Conservation (phyloP, 1,140 invertebrate species). For the Drosophila ohnishii region DNA sequence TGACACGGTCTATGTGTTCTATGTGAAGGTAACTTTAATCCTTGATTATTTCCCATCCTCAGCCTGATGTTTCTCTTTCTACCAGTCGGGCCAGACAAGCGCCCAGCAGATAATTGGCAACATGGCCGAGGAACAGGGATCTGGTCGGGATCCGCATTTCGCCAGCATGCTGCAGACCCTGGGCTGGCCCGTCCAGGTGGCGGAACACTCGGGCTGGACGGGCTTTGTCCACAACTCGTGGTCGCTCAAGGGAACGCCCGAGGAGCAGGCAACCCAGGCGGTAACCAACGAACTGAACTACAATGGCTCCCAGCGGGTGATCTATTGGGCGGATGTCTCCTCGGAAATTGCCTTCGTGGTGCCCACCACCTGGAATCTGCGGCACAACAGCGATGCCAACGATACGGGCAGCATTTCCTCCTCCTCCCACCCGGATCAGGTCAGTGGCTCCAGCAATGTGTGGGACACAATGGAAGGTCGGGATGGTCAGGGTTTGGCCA, state of each 20-base stretch:
- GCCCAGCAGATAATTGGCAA: conserved; percentile 92
- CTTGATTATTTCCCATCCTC: background rate
- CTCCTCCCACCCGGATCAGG: conserved; percentile 68
- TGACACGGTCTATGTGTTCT: conserved; percentile 98
- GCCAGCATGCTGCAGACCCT: conserved; percentile 91
- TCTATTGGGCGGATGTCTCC: conserved; percentile 98
- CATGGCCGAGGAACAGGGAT: conserved; percentile 85
- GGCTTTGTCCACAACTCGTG: conserved; percentile 93
- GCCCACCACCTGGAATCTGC: conserved; percentile 87
- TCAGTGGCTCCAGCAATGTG: conserved; percentile 48
- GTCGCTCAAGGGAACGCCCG: conserved; percentile 83
- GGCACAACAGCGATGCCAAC: conserved; percentile 63
- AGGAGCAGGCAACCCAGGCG: conserved; percentile 36
- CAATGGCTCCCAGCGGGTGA: conserved; percentile 87
- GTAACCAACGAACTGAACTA: conserved; percentile 52
- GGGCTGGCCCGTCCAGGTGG: conserved; percentile 93
- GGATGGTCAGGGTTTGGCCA: conserved; percentile 9
- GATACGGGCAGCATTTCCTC: conserved; percentile 70
- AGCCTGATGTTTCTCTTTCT: conserved; percentile 90
- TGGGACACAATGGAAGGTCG: conserved; percentile 81
- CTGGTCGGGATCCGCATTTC: conserved; percentile 85
- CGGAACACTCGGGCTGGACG: conserved; percentile 94
- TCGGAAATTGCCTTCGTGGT: conserved; percentile 98
- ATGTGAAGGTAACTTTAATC: conserved; percentile 91
- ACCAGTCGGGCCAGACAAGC: conserved; percentile 89